Evolutionary conservation across 1,140 invertebrate genomes (phyloP).

Genomic region (Eriocheir sinensis): DNA sequence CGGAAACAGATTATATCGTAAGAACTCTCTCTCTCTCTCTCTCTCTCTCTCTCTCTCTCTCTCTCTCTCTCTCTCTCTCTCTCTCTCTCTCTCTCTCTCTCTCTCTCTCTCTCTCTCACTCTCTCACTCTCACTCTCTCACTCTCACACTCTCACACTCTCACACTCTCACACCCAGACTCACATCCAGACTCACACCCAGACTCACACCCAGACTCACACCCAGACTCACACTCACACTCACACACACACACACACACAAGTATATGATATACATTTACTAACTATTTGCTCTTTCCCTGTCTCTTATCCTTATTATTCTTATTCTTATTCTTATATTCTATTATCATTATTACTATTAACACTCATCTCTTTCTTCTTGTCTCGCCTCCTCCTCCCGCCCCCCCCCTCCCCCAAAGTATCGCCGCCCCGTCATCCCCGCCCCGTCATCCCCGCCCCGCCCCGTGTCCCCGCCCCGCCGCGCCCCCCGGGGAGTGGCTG

Average conservation of each 20-base stretch:
- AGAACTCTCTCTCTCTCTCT: too few relatives aligned
- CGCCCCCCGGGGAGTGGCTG: not conserved
- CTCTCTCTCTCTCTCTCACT: not conserved
- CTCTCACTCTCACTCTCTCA: too few relatives aligned
- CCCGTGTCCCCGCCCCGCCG: not conserved
- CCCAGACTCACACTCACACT: too few relatives aligned
- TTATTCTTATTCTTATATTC: too few relatives aligned
- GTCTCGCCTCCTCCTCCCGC: not conserved
- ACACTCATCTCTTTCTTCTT: not conserved
- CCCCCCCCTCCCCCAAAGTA: not conserved
- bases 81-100: not conserved
- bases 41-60: constrained; percentile 2
- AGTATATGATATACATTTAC: too few relatives aligned
- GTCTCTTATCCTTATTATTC: too few relatives aligned
- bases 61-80: not conserved
- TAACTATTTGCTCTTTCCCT: too few relatives aligned
- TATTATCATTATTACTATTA: not conserved
- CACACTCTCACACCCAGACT: not conserved
- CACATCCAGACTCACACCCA: too few relatives aligned
- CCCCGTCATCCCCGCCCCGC: not conserved
- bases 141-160: not conserved
- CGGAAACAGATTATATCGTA: too few relatives aligned
- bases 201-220: too few relatives aligned
- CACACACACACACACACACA: too few relatives aligned
- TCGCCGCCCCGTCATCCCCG: too few relatives aligned